Conservation (phyloP, 2,888 invertebrate genomes). For the Drosophila neoperkinsi region DNA sequence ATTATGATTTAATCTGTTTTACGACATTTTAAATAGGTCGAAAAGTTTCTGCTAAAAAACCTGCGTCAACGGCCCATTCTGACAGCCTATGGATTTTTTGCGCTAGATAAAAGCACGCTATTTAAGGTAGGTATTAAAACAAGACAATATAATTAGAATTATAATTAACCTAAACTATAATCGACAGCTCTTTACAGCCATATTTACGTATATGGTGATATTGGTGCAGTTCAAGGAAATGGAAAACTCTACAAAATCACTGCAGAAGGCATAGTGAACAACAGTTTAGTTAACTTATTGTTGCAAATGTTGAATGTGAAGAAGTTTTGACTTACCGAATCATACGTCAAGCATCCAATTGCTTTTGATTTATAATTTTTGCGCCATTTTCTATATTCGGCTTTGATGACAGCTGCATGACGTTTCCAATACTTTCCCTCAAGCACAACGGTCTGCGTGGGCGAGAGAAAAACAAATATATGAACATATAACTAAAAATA, state of each 20-base stretch:
- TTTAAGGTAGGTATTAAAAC: constrained; percentile 69
- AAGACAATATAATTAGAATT: neutral
- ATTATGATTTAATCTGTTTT: neutral
- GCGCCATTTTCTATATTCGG: constrained; percentile 99
- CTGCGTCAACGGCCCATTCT: constrained; percentile 79
- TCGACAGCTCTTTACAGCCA: constrained; percentile 77
- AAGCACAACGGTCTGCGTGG: constrained; percentile 94
- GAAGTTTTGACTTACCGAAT: constrained; percentile 87
- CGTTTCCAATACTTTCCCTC: constrained; percentile 99
- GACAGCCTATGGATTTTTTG: constrained; percentile 82
- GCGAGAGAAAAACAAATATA: constrained; percentile 19
- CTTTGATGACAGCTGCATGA: constrained; percentile 97
- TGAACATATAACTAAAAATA: neutral
- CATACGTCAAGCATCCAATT: constrained; percentile 90
- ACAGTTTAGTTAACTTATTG: neutral
- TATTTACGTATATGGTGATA: constrained; percentile 83
- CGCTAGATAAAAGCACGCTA: constrained; percentile 78
- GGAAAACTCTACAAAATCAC: constrained; percentile 76
- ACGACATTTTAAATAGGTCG: constrained; percentile 59
- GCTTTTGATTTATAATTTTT: constrained; percentile 89
- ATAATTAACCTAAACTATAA: neutral
- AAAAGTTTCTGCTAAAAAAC: constrained; percentile 81
- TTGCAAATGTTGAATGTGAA: neutral
- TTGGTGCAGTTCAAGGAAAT: constrained; percentile 83
- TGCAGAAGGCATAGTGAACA: constrained; percentile 33